Evolutionary conservation across 1,140 invertebrate genomes (phyloP).

Genomic region (Armadillidium nasatum): DNA sequence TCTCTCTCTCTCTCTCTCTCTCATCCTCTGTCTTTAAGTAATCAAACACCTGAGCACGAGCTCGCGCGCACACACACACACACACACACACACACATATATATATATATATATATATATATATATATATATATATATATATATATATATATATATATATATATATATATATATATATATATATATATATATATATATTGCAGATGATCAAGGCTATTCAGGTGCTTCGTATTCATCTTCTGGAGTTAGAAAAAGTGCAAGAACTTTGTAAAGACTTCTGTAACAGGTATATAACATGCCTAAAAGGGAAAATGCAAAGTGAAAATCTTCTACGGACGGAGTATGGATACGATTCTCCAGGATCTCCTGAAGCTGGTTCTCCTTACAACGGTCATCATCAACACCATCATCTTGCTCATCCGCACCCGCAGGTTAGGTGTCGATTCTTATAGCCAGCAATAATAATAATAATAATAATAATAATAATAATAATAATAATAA

Average conservation of each 20-base stretch:
- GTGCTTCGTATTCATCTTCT: constrained; percentile 91
- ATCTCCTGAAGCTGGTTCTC: constrained; percentile 37
- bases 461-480: too few relatives aligned
- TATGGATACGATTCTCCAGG: constrained; percentile 52
- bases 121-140: too few relatives aligned
- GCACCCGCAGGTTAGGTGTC: constrained; percentile 39
- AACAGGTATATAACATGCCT: constrained; percentile 91
- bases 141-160: background rate
- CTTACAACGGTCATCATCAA: constrained; percentile 43
- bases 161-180: background rate
- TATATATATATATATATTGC: constrained; percentile 33
- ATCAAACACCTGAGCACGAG: too few relatives aligned
- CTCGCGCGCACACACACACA: too few relatives aligned
- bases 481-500: too few relatives aligned
- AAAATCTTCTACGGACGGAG: constrained; percentile 76
- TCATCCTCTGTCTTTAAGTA: too few relatives aligned
- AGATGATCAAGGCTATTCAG: constrained; percentile 97
- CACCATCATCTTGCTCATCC: constrained; percentile 37
- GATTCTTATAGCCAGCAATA: too few relatives aligned
- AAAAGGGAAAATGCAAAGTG: constrained; percentile 95
- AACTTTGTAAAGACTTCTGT: constrained; percentile 94
- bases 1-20: too few relatives aligned
- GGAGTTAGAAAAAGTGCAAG: constrained; percentile 93
- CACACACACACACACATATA: too few relatives aligned
- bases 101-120: too few relatives aligned